Conservation (phyloP, 2,797 vertebrate genomes). For the Selene dorsalis region DNA sequence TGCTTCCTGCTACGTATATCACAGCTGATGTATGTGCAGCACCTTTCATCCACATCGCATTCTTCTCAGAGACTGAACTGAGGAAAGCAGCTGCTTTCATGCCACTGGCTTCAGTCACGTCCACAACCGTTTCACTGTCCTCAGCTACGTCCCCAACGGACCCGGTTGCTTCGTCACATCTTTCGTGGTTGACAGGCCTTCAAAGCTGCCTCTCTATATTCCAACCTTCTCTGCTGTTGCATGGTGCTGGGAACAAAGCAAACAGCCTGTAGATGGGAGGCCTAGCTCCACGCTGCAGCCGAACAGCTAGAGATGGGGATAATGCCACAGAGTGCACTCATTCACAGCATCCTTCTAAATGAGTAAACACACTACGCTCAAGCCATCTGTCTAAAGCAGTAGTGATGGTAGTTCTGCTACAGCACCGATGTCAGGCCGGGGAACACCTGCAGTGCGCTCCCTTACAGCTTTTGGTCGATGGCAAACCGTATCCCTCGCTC, state of each 20-base stretch:
- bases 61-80: neutral
- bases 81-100: neutral
- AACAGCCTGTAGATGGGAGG: neutral
- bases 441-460: conserved; percentile 11
- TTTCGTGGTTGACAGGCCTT: conserved; percentile 3
- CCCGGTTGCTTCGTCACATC: neutral
- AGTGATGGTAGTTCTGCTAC: neutral
- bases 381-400: conserved; percentile 28
- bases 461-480: neutral
- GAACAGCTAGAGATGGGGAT: conserved; percentile 4
- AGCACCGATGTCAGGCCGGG: conserved; percentile 7
- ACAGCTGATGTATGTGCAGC: neutral
- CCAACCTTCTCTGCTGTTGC: neutral
- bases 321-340: conserved; percentile 15
- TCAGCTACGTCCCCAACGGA: neutral
- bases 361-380: conserved; percentile 11
- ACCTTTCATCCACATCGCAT: neutral
- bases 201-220: conserved; percentile 18
- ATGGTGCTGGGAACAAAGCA: neutral
- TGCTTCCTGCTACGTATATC: neutral
- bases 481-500: neutral
- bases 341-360: conserved; percentile 30
- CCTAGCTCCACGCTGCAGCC: conserved; percentile 8
- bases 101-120: neutral
- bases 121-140: neutral